These are phyloP conservation scores for Brachyopa scutellaris DNA, from an alignment of 2,888 invertebrate species.

Conservation along the genomic window DNA sequence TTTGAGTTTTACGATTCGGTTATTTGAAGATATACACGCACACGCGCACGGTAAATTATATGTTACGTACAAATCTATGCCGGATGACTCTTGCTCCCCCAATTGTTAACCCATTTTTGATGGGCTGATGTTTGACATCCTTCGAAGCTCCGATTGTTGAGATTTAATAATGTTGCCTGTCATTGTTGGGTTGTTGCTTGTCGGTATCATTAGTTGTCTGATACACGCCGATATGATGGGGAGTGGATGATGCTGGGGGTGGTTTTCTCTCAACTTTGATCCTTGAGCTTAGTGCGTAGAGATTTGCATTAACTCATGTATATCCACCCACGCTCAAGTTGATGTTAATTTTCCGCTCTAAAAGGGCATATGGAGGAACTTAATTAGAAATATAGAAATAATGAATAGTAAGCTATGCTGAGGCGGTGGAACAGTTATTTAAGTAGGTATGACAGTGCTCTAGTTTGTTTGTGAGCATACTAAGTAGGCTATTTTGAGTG, in stretches of 20 bases:
- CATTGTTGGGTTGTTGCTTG: conserved; percentile 11
- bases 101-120: conserved; percentile 9
- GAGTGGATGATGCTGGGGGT: neutral
- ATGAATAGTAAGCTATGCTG: too few relatives aligned
- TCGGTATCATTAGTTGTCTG: conserved; percentile 5
- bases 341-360: neutral
- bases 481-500: too few relatives aligned
- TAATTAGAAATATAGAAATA: too few relatives aligned
- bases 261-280: conserved; percentile 2
- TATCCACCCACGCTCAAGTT: too few relatives aligned
- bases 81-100: neutral
- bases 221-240: too few relatives aligned
- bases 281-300: neutral
- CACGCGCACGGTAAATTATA: too few relatives aligned
- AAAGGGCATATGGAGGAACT: too few relatives aligned
- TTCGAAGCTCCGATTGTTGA: conserved; percentile 14
- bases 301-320: too few relatives aligned
- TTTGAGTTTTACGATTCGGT: conserved; percentile 36
- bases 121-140: neutral
- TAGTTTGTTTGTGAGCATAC: too few relatives aligned
- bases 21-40: conserved; percentile 16
- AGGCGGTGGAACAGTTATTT: too few relatives aligned
- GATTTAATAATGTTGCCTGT: conserved; percentile 21
- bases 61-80: too few relatives aligned
- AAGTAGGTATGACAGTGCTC: too few relatives aligned